Base-by-base conservation (phyloP, 2,888 invertebrate genomes). In the Drosophila borealis region DNA sequence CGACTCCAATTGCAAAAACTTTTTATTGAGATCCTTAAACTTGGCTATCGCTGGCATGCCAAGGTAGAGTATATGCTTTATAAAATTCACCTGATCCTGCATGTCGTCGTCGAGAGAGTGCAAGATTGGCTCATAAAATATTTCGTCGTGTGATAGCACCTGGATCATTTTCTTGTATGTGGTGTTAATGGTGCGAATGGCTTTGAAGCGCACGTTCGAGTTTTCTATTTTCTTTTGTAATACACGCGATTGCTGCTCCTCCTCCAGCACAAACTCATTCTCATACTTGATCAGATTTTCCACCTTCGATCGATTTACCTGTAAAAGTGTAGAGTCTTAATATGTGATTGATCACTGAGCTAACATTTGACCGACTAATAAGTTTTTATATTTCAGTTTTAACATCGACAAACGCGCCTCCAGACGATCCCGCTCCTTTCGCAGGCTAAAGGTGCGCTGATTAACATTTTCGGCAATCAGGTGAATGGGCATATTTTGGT, bases 101-200 rank as follows among this genome's bases (percentile, higher is more conserved):
- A 91, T 90, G 51, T 92, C 92, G n/a, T 69, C 70, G 46, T 89
- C 80, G 0, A 92, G 82, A 2, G 92, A 91, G n/a, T 86, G 76
- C 14, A 92, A 59, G 5, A 92, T 90, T 1, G 92, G 91, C 45
- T 91, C 91, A 70, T 91, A 92, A 55, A 91, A 92, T 37, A 91
- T 90, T 44, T 87, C 89, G 62, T 92, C 92, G 45, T 91, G 84
- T 9, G 76, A 41, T 4, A 91, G 74, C 4, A 90, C 79, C 46
- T 91, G 88, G 19, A 91, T 82, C 68, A 92, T 89, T 62, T 87
- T 89, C 39, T 81, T 81, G 63, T 92, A 92, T 0, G 91, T 90
- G 1, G 80, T 78, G 54, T 90, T 89, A 0, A 92, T 88, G 0
- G 90, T 88, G 57, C 83, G 90, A 13, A 90, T 89, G 0, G 91